A percentile compares a stretch with the other conserved stretches of the same genome.
Evolutionary conservation across 2,888 invertebrate genomes (phyloP).

Genomic region (Aspidapion aeneum): DNA sequence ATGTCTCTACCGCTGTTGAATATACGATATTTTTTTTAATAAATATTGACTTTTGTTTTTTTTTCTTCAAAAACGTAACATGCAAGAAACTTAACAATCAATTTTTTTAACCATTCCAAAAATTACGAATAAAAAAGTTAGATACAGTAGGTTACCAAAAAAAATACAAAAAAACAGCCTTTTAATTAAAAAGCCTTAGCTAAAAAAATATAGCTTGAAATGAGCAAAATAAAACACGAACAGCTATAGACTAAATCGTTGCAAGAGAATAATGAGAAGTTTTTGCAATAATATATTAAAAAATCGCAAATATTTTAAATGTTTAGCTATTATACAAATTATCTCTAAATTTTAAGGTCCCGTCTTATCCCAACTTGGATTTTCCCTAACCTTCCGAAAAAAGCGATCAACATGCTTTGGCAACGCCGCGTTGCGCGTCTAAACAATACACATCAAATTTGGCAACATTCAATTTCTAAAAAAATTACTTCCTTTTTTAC

Average conservation of each 20-base stretch:
- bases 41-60: constrained; percentile 38
- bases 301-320: not conserved
- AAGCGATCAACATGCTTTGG: not conserved
- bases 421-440: not conserved
- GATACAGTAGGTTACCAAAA: too few species aligned
- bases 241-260: not conserved
- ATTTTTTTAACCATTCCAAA: not conserved
- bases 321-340: not conserved
- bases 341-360: not conserved
- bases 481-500: too few species aligned
- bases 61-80: constrained; percentile 15
- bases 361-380: not conserved
- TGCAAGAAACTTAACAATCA: not conserved
- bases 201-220: not conserved
- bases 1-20: not conserved
- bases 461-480: not conserved
- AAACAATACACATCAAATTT: not conserved
- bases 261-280: not conserved
- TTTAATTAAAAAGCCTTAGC: not conserved
- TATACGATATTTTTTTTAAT: not conserved
- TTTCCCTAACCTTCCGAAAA: not conserved
- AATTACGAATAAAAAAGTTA: too few species aligned
- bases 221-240: not conserved
- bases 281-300: not conserved
- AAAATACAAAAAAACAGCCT: not conserved